Conservation (phyloP, 2,113 vertebrate genomes). For the Proterorhinus semilunaris region DNA sequence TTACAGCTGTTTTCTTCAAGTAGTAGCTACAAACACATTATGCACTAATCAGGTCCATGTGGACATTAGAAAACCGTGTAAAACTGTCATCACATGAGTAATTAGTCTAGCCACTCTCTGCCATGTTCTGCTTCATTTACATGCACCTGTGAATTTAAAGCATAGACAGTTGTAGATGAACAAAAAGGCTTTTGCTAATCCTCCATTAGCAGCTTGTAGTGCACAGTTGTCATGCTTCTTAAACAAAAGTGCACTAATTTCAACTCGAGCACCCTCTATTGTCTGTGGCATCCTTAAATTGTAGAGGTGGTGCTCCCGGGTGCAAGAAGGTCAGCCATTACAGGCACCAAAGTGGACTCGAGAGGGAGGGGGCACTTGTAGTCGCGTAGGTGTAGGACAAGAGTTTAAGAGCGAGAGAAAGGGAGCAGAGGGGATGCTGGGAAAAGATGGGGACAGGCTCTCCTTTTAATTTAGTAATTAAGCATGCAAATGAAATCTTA, state of each 20-base stretch:
- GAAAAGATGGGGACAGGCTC: conserved; percentile 68
- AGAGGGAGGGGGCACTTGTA: conserved; percentile 63
- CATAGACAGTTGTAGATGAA: conserved; percentile 24
- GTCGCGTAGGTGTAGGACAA: conserved; percentile 55
- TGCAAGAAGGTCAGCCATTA: conserved; percentile 58
- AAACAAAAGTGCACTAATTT: conserved; percentile 52
- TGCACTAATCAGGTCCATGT: not conserved
- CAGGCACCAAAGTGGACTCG: conserved; percentile 54
- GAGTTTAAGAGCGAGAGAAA: conserved; percentile 27
- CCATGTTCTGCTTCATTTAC: not conserved
- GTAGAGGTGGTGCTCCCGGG: conserved; percentile 26
- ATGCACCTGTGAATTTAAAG: conserved; percentile 18
- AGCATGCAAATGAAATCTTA: conserved; percentile 83
- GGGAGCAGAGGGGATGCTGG: conserved; percentile 54
- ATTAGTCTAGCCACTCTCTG: not conserved
- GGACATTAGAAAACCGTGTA: no score
- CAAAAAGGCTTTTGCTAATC: conserved; percentile 29
- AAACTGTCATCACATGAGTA: no score
- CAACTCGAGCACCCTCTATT: conserved; percentile 30
- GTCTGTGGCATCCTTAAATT: conserved; percentile 46
- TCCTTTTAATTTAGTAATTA: conserved; percentile 83
- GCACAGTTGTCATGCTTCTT: conserved; percentile 39
- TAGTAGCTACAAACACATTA: not conserved
- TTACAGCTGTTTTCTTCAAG: not conserved
- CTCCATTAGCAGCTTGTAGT: conserved; percentile 24